A percentile compares a stretch with the other conserved stretches of the same genome.
These are phyloP conservation scores for Syrista parreyssii DNA, from an alignment of 2,888 invertebrate genomes.

Conservation along the genomic window DNA sequence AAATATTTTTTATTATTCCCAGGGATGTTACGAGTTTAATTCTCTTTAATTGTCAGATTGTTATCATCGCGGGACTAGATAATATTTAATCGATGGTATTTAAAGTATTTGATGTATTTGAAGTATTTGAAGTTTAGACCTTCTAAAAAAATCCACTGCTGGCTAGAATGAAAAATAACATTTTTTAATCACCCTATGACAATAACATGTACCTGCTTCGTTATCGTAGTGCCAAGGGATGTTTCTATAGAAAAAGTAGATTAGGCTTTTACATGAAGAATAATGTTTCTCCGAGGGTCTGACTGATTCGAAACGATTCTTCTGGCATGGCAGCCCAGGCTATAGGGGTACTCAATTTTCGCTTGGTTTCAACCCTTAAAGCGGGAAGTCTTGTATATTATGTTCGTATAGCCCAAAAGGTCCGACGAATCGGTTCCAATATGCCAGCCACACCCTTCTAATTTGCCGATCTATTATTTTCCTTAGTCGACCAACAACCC, in stretches of 20 bases:
- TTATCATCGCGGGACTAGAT: too few relatives aligned
- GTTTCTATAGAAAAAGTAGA: neutral
- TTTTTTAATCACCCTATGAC: neutral
- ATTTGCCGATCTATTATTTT: neutral
- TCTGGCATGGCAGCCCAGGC: neutral
- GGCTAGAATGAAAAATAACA: neutral
- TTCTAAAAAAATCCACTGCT: too few relatives aligned
- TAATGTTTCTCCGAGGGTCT: neutral
- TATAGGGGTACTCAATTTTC: neutral
- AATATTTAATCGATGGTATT: too few relatives aligned
- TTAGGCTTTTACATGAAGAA: neutral
- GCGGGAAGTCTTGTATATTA: neutral
- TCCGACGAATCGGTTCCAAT: neutral
- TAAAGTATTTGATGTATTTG: too few relatives aligned
- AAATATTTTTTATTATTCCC: neutral
- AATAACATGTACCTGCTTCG: neutral
- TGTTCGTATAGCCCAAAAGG: neutral
- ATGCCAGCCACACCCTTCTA: neutral
- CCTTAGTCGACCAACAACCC: neutral
- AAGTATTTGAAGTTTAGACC: too few relatives aligned
- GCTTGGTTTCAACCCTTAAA: neutral
- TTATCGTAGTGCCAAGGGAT: neutral
- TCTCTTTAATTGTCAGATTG: neutral
- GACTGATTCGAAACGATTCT: constrained; percentile 5
- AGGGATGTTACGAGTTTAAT: neutral